Conservation (phyloP, 2,797 vertebrate species). For the Erpetoichthys calabaricus region DNA sequence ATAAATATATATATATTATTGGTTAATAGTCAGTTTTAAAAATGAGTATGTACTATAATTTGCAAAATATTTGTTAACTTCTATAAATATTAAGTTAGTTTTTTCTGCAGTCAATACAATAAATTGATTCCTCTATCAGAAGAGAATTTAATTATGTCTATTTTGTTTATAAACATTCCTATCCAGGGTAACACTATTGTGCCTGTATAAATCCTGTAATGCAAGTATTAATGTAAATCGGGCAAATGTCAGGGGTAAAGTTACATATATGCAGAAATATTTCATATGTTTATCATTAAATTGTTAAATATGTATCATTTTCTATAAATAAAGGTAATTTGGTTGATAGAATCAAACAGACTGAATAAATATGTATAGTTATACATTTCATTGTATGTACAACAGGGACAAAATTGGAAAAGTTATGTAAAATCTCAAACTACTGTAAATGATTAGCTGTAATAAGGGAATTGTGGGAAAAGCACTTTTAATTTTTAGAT, state of each 20-base stretch:
- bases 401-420: too few species aligned
- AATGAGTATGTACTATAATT: constrained; percentile 57
- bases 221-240: constrained; percentile 33
- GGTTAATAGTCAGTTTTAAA: constrained; percentile 61
- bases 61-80: constrained; percentile 49
- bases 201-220: constrained; percentile 58
- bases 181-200: constrained; percentile 72
- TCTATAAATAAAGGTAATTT: too few species aligned
- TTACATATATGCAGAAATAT: too few species aligned
- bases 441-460: too few species aligned
- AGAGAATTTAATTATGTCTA: constrained; percentile 42
- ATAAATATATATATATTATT: constrained; percentile 26
- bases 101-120: constrained; percentile 32
- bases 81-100: constrained; percentile 46
- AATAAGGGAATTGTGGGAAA: too few species aligned
- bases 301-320: not conserved
- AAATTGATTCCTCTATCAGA: constrained; percentile 30
- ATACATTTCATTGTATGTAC: too few species aligned
- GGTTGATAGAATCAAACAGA: too few species aligned
- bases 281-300: not conserved
- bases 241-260: not conserved
- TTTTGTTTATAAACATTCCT: constrained; percentile 54
- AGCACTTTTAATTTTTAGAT: too few species aligned
- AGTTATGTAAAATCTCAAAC: too few species aligned
- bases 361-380: too few species aligned